Conservation (phyloP, 2,888 invertebrate genomes). For the Parapristionchus giblindavisi region DNA sequence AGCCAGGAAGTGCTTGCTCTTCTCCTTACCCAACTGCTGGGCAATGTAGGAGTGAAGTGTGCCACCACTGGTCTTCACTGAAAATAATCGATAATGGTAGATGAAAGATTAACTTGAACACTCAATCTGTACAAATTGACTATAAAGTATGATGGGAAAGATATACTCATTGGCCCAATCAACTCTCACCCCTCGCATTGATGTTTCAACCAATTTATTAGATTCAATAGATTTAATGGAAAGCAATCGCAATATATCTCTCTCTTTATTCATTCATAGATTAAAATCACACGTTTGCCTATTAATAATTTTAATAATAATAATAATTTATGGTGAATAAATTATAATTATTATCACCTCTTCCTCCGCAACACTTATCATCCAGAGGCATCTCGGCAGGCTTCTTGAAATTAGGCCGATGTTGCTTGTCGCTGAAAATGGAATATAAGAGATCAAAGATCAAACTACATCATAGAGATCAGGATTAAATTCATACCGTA, state of each 20-base stretch:
- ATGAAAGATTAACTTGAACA: not conserved
- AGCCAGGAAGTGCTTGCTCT: conserved; percentile 63
- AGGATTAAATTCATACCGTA: no score
- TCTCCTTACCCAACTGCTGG: conserved; percentile 84
- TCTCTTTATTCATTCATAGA: not conserved
- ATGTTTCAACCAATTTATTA: no score
- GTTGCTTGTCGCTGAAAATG: conserved; percentile 65
- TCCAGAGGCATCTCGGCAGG: conserved; percentile 75
- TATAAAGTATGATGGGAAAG: not conserved
- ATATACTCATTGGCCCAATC: no score
- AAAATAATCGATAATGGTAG: no score
- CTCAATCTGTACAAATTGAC: not conserved
- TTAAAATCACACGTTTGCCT: not conserved
- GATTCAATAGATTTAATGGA: no score
- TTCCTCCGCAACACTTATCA: conserved; percentile 72
- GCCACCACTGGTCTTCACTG: conserved; percentile 78
- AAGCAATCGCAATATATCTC: not conserved
- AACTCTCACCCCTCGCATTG: no score
- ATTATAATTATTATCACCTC: conserved; percentile 34
- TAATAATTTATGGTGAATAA: not conserved
- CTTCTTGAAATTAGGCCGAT: conserved; percentile 70
- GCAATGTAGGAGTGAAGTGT: conserved; percentile 96
- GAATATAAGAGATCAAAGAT: no score
- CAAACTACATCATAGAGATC: no score
- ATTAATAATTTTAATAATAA: not conserved